phyloP scores from a whole-genome alignment of 2,113 vertebrate species.

The Heterotis niloticus region DNA sequence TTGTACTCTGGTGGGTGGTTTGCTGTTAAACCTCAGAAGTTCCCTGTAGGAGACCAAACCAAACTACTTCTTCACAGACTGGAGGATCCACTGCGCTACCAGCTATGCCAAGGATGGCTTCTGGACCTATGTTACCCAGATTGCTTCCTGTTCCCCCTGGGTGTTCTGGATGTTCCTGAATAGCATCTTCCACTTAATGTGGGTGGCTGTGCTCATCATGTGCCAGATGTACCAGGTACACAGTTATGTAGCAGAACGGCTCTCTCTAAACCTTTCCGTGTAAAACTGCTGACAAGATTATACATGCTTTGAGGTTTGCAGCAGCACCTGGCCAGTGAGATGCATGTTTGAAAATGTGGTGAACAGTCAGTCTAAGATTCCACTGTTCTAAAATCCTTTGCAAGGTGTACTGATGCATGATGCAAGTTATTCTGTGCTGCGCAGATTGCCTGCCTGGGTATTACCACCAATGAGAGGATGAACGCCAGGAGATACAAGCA shows the following conservation, averaged over 20 bases:
- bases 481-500: conserved; percentile 98
- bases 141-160: conserved; percentile 95
- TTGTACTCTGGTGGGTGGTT: too few species aligned
- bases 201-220: conserved; percentile 97
- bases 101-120: conserved; percentile 89
- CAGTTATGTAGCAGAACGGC: background rate
- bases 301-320: background rate
- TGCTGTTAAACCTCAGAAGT: background rate
- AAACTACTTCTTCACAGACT: conserved; percentile 65
- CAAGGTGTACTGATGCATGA: background rate
- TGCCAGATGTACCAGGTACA: conserved; percentile 98
- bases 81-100: conserved; percentile 90
- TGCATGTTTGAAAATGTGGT: background rate
- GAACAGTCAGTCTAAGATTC: too few species aligned
- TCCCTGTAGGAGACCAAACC: background rate
- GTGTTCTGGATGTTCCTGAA: conserved; percentile 99
- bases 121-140: conserved; percentile 94
- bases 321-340: too few species aligned
- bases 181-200: conserved; percentile 97
- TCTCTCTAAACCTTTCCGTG: too few species aligned
- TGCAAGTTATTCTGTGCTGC: background rate
- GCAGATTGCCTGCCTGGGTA: conserved; percentile 93
- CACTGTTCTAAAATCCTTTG: background rate
- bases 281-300: background rate
- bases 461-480: conserved; percentile 98